Evolutionary conservation across 2,797 vertebrate species (phyloP), one percentile per base, ranked within the genome.

Genomic region (Sebastolobus altivelis): DNA sequence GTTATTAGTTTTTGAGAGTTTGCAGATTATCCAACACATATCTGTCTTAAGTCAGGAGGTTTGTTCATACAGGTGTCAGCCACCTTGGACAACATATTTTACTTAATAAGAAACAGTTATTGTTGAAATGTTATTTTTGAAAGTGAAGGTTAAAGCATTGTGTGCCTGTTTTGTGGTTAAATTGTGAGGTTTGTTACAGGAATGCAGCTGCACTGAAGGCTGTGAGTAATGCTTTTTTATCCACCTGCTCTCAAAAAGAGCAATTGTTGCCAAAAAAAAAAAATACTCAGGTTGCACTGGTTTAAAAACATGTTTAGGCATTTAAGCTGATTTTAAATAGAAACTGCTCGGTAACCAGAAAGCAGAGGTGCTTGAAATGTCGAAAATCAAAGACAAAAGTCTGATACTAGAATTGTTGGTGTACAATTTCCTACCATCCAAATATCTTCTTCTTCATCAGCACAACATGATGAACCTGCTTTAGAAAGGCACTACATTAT

Each of bases 301-400:
- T 49, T 16, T 22, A 8, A 31, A 49, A 46, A 20, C 16, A 49
- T 20, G n/a, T 4, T 11, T 7, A 46, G 16, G 0, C 16, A 27
- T 65, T 29, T 29, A 27, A 54, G 16, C 7, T 29, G 59, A 54
- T 54, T 4, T 14, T 6, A 33, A 65, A 29, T 31, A n/a, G 14
- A 25, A 54, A 6, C 1, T 0, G 0, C n/a, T 62, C 27, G 9
- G 38, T 20, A 0, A 52, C 14, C 9, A 8, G 8, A 4, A 1
- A 60, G 8, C 1, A 49, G 25, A 62, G 5, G 29, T 37, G 43
- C 1, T 62, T 27, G 2, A 52, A 61, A 38, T 56, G 22, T 38
- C 46, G 25, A 59, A 31, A 46, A 61, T 11, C 59, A 60, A 12
- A 37, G 8, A 52, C 33, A 11, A 18, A 49, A 6, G 18, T 35